Evolutionary conservation across 2,888 invertebrate genomes (phyloP).

Genomic region (Acholoe squamosa): DNA sequence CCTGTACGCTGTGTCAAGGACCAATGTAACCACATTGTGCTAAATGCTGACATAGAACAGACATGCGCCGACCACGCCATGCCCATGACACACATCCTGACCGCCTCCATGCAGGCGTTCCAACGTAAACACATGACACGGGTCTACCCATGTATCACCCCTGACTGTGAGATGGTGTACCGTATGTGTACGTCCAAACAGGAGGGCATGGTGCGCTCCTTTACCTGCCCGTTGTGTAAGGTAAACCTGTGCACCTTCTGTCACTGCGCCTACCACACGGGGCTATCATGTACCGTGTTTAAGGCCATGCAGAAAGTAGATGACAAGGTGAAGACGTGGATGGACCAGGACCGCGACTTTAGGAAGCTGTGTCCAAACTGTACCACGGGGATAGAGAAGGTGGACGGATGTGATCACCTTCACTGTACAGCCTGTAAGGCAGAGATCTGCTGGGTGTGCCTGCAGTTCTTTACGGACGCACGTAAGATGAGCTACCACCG

Average conservation of each 20-base stretch:
- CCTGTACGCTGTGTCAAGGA: slow-evolving; percentile 25
- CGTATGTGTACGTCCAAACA: neutral
- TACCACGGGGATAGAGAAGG: slow-evolving; percentile 48
- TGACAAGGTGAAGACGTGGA: slow-evolving; percentile 27
- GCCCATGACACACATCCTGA: neutral
- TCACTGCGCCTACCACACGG: slow-evolving; percentile 52
- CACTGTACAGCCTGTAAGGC: slow-evolving; percentile 51
- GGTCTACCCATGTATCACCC: slow-evolving; percentile 34
- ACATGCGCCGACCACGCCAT: neutral
- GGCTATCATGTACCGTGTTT: slow-evolving; percentile 38
- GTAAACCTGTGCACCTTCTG: slow-evolving; percentile 35
- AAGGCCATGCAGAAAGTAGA: slow-evolving; percentile 22
- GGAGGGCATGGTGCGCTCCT: neutral
- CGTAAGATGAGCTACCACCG: slow-evolving; percentile 25
- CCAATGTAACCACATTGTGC: neutral
- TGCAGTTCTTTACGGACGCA: slow-evolving; percentile 49
- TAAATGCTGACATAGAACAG: neutral
- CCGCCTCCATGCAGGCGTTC: slow-evolving; percentile 13
- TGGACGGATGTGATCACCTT: slow-evolving; percentile 53
- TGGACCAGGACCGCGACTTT: slow-evolving; percentile 6
- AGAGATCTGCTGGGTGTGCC: slow-evolving; percentile 57
- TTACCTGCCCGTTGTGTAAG: slow-evolving; percentile 49
- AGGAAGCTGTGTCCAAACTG: slow-evolving; percentile 61
- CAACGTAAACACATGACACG: neutral
- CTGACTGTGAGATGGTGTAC: slow-evolving; percentile 57